phyloP scores from a whole-genome alignment of 2,113 vertebrate genomes.

The Etheostoma cragini region DNA sequence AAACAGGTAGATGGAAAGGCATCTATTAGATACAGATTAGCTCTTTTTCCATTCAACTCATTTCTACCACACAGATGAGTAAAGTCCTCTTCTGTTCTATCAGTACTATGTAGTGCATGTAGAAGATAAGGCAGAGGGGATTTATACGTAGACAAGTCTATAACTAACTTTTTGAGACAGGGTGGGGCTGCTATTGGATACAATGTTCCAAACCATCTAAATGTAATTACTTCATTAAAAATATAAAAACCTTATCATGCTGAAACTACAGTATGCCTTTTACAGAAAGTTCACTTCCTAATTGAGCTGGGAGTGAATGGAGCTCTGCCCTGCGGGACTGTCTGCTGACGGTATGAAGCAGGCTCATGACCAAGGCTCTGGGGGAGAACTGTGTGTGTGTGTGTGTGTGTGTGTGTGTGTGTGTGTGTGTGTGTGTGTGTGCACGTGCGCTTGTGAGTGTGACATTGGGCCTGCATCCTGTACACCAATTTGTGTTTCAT shows the following conservation, averaged over 20 bases:
- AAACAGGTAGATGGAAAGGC: no score
- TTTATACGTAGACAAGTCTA: no score
- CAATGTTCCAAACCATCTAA: constrained; percentile 1
- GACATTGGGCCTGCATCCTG: not conserved
- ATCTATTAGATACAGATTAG: no score
- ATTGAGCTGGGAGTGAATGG: constrained; percentile 35
- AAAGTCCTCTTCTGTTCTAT: no score
- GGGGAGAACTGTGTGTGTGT: not conserved
- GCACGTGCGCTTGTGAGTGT: no score
- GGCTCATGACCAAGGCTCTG: constrained; percentile 57
- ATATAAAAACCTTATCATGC: not conserved
- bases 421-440: no score
- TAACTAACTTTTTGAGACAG: no score
- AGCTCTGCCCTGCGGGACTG: constrained; percentile 12
- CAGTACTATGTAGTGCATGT: no score
- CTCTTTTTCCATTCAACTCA: no score
- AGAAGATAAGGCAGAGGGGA: no score
- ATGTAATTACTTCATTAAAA: not conserved
- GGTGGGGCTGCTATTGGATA: not conserved
- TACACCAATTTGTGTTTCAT: constrained; percentile 12
- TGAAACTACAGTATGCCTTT: constrained; percentile 6
- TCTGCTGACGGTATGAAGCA: constrained; percentile 34
- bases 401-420: not conserved
- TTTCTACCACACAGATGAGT: no score
- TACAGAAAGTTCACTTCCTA: constrained; percentile 21